These are phyloP conservation scores for Drosophila albomicans DNA, from an alignment of 1,140 invertebrate genomes.

Conservation along the genomic window DNA sequence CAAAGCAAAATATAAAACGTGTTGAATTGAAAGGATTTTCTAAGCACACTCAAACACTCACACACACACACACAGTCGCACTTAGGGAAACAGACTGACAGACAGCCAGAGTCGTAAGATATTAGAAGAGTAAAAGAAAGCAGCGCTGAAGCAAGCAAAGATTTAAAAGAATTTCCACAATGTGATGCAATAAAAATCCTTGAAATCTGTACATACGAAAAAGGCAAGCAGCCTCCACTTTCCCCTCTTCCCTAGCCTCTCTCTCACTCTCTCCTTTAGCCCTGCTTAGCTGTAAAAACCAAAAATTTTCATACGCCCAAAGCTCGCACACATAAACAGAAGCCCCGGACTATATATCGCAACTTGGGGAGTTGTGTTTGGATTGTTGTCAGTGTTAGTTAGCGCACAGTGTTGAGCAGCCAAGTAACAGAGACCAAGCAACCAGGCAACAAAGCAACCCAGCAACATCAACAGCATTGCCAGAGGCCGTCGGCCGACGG, in stretches of 20 bases:
- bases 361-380: not conserved
- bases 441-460: not conserved
- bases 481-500: constrained; percentile 67
- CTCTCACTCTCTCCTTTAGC: too few species aligned
- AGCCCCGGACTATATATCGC: constrained; percentile 9
- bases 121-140: constrained; percentile 73
- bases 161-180: constrained; percentile 83
- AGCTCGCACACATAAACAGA: not conserved
- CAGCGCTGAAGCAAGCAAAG: constrained; percentile 74
- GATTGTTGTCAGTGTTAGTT: constrained; percentile 23
- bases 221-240: constrained; percentile 3
- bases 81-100: not conserved
- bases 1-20: constrained; percentile 53
- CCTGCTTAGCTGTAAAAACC: not conserved
- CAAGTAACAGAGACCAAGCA: too few species aligned
- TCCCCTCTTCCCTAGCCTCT: too few species aligned
- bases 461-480: not conserved
- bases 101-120: constrained; percentile 52
- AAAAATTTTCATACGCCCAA: constrained; percentile 25
- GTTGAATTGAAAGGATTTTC: constrained; percentile 62
- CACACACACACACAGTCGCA: not conserved
- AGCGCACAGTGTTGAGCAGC: constrained; percentile 14
- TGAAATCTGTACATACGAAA: constrained; percentile 65
- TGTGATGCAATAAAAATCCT: constrained; percentile 82
- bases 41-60: constrained; percentile 23